Base-by-base conservation (phyloP, 2,113 vertebrate genomes). In the Maccullochella peelii region DNA sequence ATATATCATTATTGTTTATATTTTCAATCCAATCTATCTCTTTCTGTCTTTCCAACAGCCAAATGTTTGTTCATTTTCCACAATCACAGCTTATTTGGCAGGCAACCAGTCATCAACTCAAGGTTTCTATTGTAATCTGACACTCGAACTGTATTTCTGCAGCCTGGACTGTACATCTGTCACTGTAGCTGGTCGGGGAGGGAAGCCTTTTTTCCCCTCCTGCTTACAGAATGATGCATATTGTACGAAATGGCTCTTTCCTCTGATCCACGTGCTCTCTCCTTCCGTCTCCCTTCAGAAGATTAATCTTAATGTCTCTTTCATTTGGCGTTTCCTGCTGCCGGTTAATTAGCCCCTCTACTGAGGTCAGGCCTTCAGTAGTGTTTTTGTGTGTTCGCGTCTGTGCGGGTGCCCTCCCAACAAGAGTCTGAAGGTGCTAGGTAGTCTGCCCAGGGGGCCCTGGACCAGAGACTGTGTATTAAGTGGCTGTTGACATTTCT, bases 271-370 rank as follows among this genome's bases (percentile, higher is more conserved):
- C 2, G 9, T 52, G 16, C 73, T 47, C 49, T 72, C 76, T 85
- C 27, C 16, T 42, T 54, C 75, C 11, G 4, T 73, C 65, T 70
- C 52, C 58, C 47, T 70, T 83, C 62, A 52, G 49, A 38, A 81
- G 71, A 86, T 89, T 77, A 59, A 52, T 86, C 61, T 57, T 5
- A 23, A 84, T 58, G 71, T 89, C 70, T 82, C 79, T 73, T 63
- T 89, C 63, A 80, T 82, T 83, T 74, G 70, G 54, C 38, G 40
- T 86, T 78, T 85, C 80, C 80, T 83, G 72, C 63, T 62, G 82
- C 74, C 25, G 33, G 49, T 76, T 86, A 79, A 75, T 83, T 87
- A 73, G 77, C 36, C 61, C 21, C 52, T 71, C 76, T 54, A 54
- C 73, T 40, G 69, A 83, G 65, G 50, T 80, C 78, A 42, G 20